Evolutionary conservation across 2,113 vertebrate genomes (phyloP), one percentile per base, ranked within the genome.

Genomic region (Hippocampus barbouri): DNA sequence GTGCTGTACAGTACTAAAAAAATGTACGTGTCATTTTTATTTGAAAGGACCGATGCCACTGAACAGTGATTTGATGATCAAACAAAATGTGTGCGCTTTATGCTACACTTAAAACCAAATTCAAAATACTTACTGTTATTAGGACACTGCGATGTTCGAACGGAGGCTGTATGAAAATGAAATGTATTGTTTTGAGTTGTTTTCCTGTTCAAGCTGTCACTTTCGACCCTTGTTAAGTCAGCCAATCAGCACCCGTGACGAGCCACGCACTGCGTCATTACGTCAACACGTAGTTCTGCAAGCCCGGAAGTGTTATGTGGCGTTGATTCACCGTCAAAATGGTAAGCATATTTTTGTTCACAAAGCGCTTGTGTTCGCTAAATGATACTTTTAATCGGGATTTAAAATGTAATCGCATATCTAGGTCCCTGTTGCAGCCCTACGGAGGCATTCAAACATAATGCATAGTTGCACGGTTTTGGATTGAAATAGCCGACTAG

Each of bases 221-320:
- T 8, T 76, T 76, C 70, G 75, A 56, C 72, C 56, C 38, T 5
- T 34, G 30, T 49, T 0, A 1, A 61, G 1, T 77, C n/a, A 81
- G 62, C 87, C 86, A 89, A 89, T 86, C 82, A 80, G 43, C 9
- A 27, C 53, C 2, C n/a, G 7, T 7, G 0, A 18, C 47, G 27
- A n/a, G 16, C 5, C 0, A 2, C 25, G 23, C 18, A 5, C 30
- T 47, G 41, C 85, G 83, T 73, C 83, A 74, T 80, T 10, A 68
- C 69, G 63, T 72, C 56, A 69, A 76, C 43, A 83, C 86, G 88
- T 84, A 65, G 76, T 66, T 86, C 80, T 72, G 54, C 27, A 51
- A 51, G 76, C 64, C 68, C 76, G 88, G 90, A 91, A 91, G 88
- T 92, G 82, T 90, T 83, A 91, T 90, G 90, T 90, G 91, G 88